Base-by-base conservation (phyloP, 2,888 invertebrate genomes). In the Abrostola tripartita region DNA sequence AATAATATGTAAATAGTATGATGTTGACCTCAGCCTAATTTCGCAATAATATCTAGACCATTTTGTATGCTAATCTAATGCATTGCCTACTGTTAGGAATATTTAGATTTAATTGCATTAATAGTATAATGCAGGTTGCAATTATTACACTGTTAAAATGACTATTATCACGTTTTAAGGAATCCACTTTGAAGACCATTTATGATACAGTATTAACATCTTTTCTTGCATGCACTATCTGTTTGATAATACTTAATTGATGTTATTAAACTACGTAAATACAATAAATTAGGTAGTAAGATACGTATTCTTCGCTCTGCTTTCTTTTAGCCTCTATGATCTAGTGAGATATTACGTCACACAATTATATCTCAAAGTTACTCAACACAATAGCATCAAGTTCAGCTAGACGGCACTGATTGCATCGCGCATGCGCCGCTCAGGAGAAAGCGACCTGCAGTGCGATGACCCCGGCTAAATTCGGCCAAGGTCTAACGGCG, bases 401-500 rank as follows among this genome's bases (percentile, higher is more conserved):
- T 78, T 74, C 76, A 71, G 68, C 63, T 78, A 75, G 76, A 80
- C 79, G 56, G 83, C 77, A 79, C 80, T 82, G 83, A 82, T 83
- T 85, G 88, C 88, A 86, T 71, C 79, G 85, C 87, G 86, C 89
- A 85, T 87, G 88, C 88, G 86, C 81, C 70, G 71, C 81, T 67
- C 76, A 74, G 86, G 90, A 89, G 92, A 94, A 93, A 93, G 93
- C 93, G 87, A 88, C 87, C 87, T 84, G 85, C 82, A 82, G 87
- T 87, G 83, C 89, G 78, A 82, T 84, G 89, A 91, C 88, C 90
- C 84, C 84, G 73, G 81, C 87, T 88, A 87, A 92, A 92, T 90
- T 93, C 92, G 92, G 92, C 92, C 93, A 93, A 93, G 93, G 92
- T 92, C 92, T 87, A 59, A 66, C 78, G 79, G 72, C 79, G 83